Conservation (phyloP, 1,140 invertebrate genomes). For the Saccostrea echinata region DNA sequence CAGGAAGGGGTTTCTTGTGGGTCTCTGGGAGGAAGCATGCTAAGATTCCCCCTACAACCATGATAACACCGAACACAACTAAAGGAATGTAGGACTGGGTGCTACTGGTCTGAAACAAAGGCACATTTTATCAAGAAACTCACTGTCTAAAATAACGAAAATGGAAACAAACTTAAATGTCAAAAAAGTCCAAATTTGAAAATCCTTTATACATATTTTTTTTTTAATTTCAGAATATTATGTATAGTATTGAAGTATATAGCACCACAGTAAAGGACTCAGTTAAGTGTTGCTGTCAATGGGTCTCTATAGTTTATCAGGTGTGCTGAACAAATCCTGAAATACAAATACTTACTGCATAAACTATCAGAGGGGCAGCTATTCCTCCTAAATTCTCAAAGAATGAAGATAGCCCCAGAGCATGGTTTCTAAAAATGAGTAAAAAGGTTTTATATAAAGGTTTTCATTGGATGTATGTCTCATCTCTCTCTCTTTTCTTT, state of each 20-base stretch:
- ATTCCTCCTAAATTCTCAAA: constrained; percentile 75
- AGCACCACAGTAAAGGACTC: too few relatives aligned
- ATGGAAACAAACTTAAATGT: too few relatives aligned
- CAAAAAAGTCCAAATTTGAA: too few relatives aligned
- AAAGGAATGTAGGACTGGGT: constrained; percentile 60
- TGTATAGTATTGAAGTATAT: too few relatives aligned
- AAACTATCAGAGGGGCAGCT: constrained; percentile 72
- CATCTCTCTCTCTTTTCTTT: too few relatives aligned
- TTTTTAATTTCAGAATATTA: too few relatives aligned
- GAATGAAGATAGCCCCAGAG: constrained; percentile 71
- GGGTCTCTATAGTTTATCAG: too few relatives aligned
- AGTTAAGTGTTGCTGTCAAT: not conserved
- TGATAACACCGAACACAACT: constrained; percentile 68
- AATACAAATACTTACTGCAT: constrained; percentile 66
- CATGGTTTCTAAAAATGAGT: constrained; percentile 67
- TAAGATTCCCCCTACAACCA: constrained; percentile 64
- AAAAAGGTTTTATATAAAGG: too few relatives aligned
- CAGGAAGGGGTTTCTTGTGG: constrained; percentile 65
- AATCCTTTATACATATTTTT: too few relatives aligned
- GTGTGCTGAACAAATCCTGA: not conserved
- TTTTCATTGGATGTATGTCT: too few relatives aligned
- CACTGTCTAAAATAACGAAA: too few relatives aligned
- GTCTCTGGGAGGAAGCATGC: constrained; percentile 73
- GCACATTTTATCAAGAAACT: not conserved
- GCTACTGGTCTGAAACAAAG: not conserved